Evolutionary conservation across 2,113 vertebrate genomes (phyloP).

Genomic region (Penelope pileata): DNA sequence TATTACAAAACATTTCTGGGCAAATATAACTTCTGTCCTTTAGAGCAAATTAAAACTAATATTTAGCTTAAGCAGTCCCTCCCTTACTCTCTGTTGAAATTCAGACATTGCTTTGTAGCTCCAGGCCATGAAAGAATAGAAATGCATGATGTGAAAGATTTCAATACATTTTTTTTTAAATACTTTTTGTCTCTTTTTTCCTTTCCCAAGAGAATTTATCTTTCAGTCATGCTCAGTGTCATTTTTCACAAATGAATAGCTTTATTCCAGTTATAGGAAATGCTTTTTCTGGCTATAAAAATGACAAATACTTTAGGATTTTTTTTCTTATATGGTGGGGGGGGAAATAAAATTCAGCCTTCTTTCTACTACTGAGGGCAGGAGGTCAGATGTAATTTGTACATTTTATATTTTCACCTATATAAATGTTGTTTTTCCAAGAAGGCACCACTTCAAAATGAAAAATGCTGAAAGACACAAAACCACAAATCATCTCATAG

Average conservation of each 20-base stretch:
- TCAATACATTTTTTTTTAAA: not conserved
- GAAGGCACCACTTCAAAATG: constrained; percentile 17
- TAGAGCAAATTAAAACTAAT: constrained; percentile 50
- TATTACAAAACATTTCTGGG: constrained; percentile 43
- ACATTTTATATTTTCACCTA: constrained; percentile 51
- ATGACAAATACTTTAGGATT: constrained; percentile 48
- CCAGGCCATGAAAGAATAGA: constrained; percentile 55
- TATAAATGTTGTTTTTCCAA: constrained; percentile 37
- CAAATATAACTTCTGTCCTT: constrained; percentile 8
- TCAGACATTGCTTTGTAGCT: constrained; percentile 35
- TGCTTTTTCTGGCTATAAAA: constrained; percentile 59
- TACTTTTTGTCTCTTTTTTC: not conserved
- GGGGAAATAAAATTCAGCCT: not conserved
- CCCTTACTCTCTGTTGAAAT: constrained; percentile 25
- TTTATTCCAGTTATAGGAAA: constrained; percentile 53
- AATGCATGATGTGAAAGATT: constrained; percentile 54
- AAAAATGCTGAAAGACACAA: constrained; percentile 28
- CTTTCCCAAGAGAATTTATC: constrained; percentile 51
- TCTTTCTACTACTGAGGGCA: not conserved
- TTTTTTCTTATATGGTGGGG: not conserved
- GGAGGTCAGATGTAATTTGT: constrained; percentile 38
- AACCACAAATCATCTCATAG: not conserved
- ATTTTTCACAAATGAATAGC: constrained; percentile 72
- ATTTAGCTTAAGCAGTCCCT: constrained; percentile 51
- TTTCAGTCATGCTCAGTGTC: constrained; percentile 47